Base-by-base conservation (phyloP, 2,797 vertebrate species). In the Acropternis orthonyx region DNA sequence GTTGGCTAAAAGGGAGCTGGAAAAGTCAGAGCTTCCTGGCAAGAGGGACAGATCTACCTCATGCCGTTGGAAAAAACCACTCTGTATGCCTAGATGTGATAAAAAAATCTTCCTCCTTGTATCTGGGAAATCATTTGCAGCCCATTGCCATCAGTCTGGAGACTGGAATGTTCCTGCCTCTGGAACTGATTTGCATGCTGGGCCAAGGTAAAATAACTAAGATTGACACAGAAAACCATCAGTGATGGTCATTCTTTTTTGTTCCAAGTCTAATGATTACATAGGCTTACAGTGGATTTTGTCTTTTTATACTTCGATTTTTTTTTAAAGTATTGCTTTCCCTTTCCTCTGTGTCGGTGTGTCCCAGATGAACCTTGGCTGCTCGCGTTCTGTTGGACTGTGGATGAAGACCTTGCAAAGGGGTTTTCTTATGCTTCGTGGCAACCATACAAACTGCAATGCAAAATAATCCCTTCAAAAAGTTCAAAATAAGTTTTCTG, bases 11-110 rank as follows among this genome's bases (percentile, higher is more conserved):
- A 41, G 26, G 75, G 66, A 89, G 30, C 23, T 87, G 69, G 88
- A 95, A 94, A 90, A 74, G 56, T 30, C 2, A 12, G 68, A 86
- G 27, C 69, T 92, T 96, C 66, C 69, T 96, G 92, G 82, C 95
- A 89, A 72, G 56, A 59, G 49, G 27, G 81, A 46, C 20, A 76
- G 49, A 72, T 51, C 69, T 66, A 71, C 90, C 69, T 92, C 66
- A 66, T 87, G 82, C 48, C 66, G 92, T 92, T 74, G 95, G 96
- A 95, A 95, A 92, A 37, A 96, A 88, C 10, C 65, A 72, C 17
- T 85, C 39, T 63, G 2, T 83, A 34, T 94, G 76, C 88, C 67
- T 80, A 72, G 63, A 92, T 92, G 79, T 34, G 74, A 61, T 59
- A 67, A 19, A 89, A 89, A 89, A 76, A 54, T 77, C 26, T 74